These are phyloP conservation scores for Astropecten irregularis DNA, from an alignment of 53 echinoderm and acorn worm species.

Conservation along the genomic window DNA sequence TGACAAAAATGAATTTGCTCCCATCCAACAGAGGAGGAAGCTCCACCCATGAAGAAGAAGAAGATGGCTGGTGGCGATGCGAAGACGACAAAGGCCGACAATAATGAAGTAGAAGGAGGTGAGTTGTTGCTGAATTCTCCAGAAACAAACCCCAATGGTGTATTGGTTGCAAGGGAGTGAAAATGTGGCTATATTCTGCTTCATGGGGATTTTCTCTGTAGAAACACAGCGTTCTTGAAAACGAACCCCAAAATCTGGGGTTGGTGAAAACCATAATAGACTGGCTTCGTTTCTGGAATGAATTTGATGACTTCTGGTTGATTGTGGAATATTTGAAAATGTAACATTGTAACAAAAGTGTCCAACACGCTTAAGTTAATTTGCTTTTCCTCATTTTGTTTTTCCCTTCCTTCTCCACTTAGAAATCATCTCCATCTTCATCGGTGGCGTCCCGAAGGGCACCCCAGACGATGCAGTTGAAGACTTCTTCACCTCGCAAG, in stretches of 20 bases:
- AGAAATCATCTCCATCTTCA: constrained; percentile 74
- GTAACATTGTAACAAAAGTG: too few species aligned
- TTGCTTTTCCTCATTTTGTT: neutral
- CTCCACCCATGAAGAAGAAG: constrained; percentile 61
- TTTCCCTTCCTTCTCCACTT: neutral
- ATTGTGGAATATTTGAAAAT: neutral
- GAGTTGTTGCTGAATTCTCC: too few species aligned
- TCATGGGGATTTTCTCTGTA: neutral
- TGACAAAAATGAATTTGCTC: too few species aligned
- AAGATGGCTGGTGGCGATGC: constrained; percentile 51
- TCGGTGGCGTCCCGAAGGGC: constrained; percentile 45
- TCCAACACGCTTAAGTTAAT: too few species aligned
- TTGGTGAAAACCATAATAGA: too few species aligned
- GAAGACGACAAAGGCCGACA: constrained; percentile 47
- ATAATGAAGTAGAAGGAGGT: constrained; percentile 45
- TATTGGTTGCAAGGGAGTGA: too few species aligned
- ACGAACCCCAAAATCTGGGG: too few species aligned
- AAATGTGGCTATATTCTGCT: too few species aligned
- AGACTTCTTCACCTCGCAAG: constrained; percentile 69
- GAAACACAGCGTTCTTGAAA: neutral
- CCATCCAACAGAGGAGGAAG: neutral
- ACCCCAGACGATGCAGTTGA: constrained; percentile 47
- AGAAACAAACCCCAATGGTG: too few species aligned
- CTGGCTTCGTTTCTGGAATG: too few species aligned
- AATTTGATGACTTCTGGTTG: too few species aligned